Base-by-base conservation (phyloP, 2,797 vertebrate species). In the Chromis chromis region DNA sequence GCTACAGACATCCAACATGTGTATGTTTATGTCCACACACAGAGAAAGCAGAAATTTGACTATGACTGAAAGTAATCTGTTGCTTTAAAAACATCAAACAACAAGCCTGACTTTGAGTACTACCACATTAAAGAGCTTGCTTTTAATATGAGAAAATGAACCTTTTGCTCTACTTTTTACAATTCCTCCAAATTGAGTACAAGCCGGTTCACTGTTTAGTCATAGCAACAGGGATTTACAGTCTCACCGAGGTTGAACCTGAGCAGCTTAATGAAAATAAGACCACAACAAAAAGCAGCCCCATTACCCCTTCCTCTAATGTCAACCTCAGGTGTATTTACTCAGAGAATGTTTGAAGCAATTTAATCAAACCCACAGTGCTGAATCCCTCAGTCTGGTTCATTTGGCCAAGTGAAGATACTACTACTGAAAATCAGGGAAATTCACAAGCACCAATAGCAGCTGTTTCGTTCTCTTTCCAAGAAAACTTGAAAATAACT, bases 331-430 rank as follows among this genome's bases (percentile, higher is more conserved):
- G 52, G 44, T 55, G 55, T 11, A 28, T 63, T 54, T 56, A 68
- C 36, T 36, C 50, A 22, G 13, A 59, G 19, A 40, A 7, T 25
- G 28, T 68, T 70, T 55, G 53, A 4, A 74, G 44, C 9, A 39
- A 21, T 74, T 75, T 56, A 61, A 76, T 79, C 73, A 86, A 73
- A 64, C 58, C 62, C 44, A 19, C 50, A 63, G 55, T 25, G 54
- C 48, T 21, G 25, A 59, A 70, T 76, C 39, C 33, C 58, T 80
- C 33, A 17, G 28, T 46, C 1, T 4, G 12, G 22, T 64, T 73
- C 24, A 33, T 74, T 65, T 49, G 61, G 19, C 24, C 46, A 56
- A 63, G 33, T 33, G 59, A 59, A 48, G 76, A 71, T 42, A 57
- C 67, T 4, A 74, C 52, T 0, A 17, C 10, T 55, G 27, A 44